Percentiles rank a stretch among this genome's conserved stretches.
Conservation (phyloP, 2,113 vertebrate genomes). For the Formicarius rufipectus region DNA sequence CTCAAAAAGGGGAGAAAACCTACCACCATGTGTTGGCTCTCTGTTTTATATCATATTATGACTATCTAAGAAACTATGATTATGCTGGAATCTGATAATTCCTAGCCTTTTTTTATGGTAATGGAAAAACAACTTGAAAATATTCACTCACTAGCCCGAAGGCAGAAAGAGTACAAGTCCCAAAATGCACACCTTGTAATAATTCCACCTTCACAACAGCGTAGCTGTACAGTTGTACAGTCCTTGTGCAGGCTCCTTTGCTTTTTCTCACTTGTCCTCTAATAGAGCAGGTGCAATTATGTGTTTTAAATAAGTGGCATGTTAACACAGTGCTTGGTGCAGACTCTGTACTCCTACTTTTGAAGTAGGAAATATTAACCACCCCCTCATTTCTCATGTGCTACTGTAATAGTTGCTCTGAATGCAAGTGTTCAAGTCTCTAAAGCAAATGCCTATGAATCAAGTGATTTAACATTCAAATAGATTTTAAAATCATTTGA, state of each 20-base stretch:
- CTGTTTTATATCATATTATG: neutral
- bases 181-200: neutral
- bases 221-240: too few relatives aligned
- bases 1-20: neutral
- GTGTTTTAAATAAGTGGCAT: neutral
- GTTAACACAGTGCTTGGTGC: neutral
- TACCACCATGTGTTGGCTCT: neutral
- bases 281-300: neutral
- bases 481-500: neutral
- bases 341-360: neutral
- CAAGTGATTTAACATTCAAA: neutral
- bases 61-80: neutral
- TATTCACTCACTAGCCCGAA: neutral
- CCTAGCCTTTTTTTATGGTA: neutral
- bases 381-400: neutral
- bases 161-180: neutral
- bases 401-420: neutral
- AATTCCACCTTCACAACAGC: neutral
- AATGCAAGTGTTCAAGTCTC: neutral
- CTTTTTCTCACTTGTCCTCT: neutral
- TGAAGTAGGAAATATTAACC: neutral
- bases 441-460: neutral
- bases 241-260: fast-evolving
- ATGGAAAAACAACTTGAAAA: neutral
- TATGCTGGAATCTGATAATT: neutral